Evolutionary conservation across 2,888 invertebrate species (phyloP).

Genomic region (Zaprionus bogoriensis): DNA sequence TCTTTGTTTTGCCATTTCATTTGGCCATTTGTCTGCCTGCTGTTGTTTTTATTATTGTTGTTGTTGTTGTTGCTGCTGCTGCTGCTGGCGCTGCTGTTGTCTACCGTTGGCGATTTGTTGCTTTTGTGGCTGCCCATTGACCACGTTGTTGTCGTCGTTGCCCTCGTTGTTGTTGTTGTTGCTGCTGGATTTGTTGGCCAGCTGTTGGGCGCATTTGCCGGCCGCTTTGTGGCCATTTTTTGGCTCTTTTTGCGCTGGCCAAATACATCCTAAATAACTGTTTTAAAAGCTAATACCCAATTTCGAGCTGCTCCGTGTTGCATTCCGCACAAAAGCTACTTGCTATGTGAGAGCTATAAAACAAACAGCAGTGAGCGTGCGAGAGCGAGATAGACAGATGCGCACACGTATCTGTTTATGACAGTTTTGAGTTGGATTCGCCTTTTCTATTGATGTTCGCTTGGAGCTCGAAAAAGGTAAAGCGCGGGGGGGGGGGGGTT

Average conservation of each 20-base stretch:
- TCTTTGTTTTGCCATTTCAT: slow-evolving; percentile 66
- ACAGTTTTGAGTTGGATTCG: neutral
- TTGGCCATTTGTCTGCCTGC: slow-evolving; percentile 44
- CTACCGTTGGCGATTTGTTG: slow-evolving; percentile 56
- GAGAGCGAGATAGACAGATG: neutral
- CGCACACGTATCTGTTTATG: neutral
- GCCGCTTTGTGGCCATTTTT: slow-evolving; percentile 67
- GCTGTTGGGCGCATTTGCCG: slow-evolving; percentile 60
- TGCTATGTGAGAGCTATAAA: too few relatives aligned
- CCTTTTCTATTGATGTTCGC: neutral
- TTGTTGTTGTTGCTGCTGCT: slow-evolving; percentile 41
- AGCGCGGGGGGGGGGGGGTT: too few relatives aligned
- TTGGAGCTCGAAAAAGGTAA: too few relatives aligned
- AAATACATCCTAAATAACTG: slow-evolving; percentile 55
- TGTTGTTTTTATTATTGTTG: slow-evolving; percentile 30
- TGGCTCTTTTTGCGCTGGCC: slow-evolving; percentile 32
- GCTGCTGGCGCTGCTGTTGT: slow-evolving; percentile 38
- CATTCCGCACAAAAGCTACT: slow-evolving; percentile 33
- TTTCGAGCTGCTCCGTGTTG: slow-evolving; percentile 10
- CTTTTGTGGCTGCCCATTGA: slow-evolving; percentile 25
- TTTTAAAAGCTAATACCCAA: slow-evolving; percentile 45
- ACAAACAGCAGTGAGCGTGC: too few relatives aligned
- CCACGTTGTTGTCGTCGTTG: slow-evolving; percentile 1
- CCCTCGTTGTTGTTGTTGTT: slow-evolving; percentile 12
- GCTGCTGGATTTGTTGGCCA: slow-evolving; percentile 43